Evolutionary conservation across 2,888 invertebrate genomes (phyloP).

Genomic region (Macaria liturata): DNA sequence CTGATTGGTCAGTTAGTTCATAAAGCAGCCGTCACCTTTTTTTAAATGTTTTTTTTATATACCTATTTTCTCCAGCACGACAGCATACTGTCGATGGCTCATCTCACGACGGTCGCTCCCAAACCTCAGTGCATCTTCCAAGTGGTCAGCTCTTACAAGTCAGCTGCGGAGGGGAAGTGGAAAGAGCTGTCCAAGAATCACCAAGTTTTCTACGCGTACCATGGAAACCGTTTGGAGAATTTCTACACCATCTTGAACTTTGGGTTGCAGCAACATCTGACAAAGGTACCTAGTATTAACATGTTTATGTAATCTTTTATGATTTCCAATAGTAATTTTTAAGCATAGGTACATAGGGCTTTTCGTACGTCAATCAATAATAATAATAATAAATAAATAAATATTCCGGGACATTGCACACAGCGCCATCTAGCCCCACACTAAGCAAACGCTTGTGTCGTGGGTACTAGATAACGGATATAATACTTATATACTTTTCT

Average conservation of each 20-base stretch:
- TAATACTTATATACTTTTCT: no score
- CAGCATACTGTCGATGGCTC: conserved; percentile 77
- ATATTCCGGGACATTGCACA: no score
- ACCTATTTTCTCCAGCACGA: conserved; percentile 68
- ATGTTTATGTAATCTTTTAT: background rate
- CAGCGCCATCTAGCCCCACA: no score
- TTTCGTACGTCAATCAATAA: no score
- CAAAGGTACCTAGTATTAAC: conserved; percentile 43
- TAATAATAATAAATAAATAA: no score
- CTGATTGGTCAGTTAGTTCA: no score
- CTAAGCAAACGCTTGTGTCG: no score
- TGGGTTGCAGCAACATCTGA: conserved; percentile 89
- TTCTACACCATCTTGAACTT: conserved; percentile 91
- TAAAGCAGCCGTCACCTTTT: no score
- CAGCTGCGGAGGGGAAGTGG: conserved; percentile 84
- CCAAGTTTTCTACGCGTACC: conserved; percentile 87
- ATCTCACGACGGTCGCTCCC: conserved; percentile 65
- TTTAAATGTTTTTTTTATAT: no score
- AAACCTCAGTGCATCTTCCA: conserved; percentile 88
- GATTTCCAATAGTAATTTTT: no score
- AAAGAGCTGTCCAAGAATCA: conserved; percentile 78
- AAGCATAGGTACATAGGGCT: no score
- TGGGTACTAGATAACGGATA: no score
- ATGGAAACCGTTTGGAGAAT: conserved; percentile 91
- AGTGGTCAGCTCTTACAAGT: conserved; percentile 81